Percentiles rank a stretch among this genome's conserved stretches.
phyloP scores from a whole-genome alignment of 2,888 invertebrate species.

The Meloe dianella region DNA sequence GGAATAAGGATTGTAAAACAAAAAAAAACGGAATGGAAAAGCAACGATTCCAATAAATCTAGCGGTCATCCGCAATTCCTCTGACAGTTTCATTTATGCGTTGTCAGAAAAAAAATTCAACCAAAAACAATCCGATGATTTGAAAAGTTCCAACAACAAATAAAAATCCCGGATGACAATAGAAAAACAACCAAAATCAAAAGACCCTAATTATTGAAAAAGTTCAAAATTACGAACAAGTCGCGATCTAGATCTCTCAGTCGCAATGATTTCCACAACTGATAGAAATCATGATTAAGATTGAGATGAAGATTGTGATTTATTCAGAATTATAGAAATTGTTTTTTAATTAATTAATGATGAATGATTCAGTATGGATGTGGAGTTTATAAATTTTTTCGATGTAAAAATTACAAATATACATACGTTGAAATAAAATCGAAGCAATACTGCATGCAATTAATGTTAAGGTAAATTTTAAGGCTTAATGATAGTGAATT shows the following conservation, averaged over 20 bases:
- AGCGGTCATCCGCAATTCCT: conserved; percentile 44
- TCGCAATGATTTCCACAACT: background rate
- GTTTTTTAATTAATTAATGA: background rate
- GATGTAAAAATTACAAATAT: background rate
- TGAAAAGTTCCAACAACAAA: background rate
- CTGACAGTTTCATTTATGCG: conserved; percentile 43
- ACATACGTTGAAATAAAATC: conserved; percentile 21
- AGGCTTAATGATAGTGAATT: conserved; percentile 43
- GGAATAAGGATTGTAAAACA: conserved; percentile 29
- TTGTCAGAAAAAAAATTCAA: conserved; percentile 34
- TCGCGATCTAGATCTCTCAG: background rate
- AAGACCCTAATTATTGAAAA: background rate
- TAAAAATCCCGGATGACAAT: background rate
- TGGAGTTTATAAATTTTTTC: background rate
- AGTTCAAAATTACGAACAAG: background rate
- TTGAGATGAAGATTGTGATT: background rate
- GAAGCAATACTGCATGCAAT: conserved; percentile 49
- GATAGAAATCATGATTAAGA: background rate
- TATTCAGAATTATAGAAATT: background rate
- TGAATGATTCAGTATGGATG: background rate
- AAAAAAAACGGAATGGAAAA: conserved; percentile 35
- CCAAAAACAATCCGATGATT: conserved; percentile 10
- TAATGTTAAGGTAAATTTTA: conserved; percentile 41
- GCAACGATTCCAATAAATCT: conserved; percentile 42
- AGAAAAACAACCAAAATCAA: background rate